Evolutionary conservation across 1,140 invertebrate species (phyloP).

Genomic region (Tetramorium alpestre): DNA sequence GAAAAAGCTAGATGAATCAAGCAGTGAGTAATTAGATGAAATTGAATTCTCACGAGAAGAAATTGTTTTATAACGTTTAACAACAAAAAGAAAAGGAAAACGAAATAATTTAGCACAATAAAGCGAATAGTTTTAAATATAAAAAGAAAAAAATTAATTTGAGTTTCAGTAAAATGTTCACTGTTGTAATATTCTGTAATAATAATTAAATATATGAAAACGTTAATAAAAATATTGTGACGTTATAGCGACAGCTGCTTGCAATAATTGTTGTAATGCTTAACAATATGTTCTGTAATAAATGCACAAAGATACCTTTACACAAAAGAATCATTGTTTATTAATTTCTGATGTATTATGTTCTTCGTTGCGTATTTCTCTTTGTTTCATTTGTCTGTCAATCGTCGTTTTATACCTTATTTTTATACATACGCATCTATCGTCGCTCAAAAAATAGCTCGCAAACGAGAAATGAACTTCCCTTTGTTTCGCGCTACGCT

Average conservation of each 20-base stretch:
- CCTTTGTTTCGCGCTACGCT: conserved; percentile 28
- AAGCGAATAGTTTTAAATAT: background rate
- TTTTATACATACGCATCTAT: background rate
- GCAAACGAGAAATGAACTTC: conserved; percentile 27
- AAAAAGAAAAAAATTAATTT: background rate
- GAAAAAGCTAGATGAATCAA: conserved; percentile 3
- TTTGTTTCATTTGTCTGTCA: background rate
- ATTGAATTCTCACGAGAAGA: conserved; percentile 19
- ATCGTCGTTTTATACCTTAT: background rate
- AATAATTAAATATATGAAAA: background rate
- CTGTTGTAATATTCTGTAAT: background rate
- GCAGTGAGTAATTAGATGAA: conserved; percentile 14
- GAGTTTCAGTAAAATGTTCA: background rate
- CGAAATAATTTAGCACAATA: background rate
- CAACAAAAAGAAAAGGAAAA: background rate
- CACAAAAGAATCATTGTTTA: background rate
- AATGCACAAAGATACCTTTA: background rate
- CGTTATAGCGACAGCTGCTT: background rate
- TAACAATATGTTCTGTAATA: background rate
- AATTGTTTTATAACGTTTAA: background rate
- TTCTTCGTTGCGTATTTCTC: background rate
- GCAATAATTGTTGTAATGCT: background rate
- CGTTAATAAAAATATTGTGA: background rate
- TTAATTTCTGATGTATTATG: background rate
- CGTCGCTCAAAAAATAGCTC: conserved; percentile 11